phyloP scores from a whole-genome alignment of 2,113 vertebrate species.

The Psophia crepitans region DNA sequence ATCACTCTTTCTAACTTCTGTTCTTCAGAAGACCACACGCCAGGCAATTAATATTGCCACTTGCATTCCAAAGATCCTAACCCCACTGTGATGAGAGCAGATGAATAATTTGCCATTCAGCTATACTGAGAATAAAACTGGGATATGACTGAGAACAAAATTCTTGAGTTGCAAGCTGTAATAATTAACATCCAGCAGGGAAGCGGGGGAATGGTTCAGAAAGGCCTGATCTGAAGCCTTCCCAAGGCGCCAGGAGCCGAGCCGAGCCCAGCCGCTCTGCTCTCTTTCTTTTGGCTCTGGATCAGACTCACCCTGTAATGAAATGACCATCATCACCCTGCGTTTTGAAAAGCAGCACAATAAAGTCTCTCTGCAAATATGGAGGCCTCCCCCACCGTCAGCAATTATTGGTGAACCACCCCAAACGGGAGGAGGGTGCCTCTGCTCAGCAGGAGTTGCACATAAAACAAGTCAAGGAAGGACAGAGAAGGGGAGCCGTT shows the following conservation, averaged over 20 bases:
- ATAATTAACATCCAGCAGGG: conserved; percentile 26
- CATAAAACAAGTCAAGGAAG: accelerated
- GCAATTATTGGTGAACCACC: too few species aligned
- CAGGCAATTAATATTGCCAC: conserved; percentile 62
- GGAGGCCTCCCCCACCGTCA: background rate
- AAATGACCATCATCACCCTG: background rate
- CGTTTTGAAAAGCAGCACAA: background rate
- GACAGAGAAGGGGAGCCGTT: accelerated
- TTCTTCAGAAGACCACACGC: conserved; percentile 28
- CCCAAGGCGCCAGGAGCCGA: background rate
- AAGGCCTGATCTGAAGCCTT: background rate
- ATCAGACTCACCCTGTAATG: background rate
- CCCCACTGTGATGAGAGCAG: conserved; percentile 56
- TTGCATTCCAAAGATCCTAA: conserved; percentile 17
- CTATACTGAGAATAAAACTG: background rate
- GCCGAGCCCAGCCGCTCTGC: background rate
- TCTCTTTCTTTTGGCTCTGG: too few species aligned
- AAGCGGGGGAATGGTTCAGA: background rate
- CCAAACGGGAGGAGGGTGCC: accelerated
- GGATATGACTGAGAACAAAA: background rate
- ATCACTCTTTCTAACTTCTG: conserved; percentile 8
- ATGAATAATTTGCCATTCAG: conserved; percentile 44
- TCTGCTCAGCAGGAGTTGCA: background rate
- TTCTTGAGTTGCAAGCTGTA: background rate
- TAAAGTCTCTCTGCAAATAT: background rate